Evolutionary conservation across 2,888 invertebrate genomes (phyloP).

Genomic region (Mimachlamys varia): DNA sequence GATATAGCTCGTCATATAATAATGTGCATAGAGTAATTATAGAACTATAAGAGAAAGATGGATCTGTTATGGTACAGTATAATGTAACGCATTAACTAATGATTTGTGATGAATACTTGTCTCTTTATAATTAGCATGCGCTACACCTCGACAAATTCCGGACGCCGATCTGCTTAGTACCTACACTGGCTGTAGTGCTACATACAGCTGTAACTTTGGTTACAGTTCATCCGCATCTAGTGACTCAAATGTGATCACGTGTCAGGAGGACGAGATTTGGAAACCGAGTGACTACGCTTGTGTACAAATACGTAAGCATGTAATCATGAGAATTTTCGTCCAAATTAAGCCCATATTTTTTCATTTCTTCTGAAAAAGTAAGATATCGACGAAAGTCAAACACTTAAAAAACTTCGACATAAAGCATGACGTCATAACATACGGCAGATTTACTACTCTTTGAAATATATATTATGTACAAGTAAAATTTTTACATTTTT

Average conservation of each 20-base stretch:
- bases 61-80: too few relatives aligned
- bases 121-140: neutral
- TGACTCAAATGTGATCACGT: neutral
- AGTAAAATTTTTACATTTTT: too few relatives aligned
- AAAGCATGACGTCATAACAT: too few relatives aligned
- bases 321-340: neutral
- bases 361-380: too few relatives aligned
- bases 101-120: neutral
- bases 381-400: too few relatives aligned
- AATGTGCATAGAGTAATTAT: too few relatives aligned
- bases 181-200: neutral
- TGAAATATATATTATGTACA: too few relatives aligned
- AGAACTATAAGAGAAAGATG: too few relatives aligned
- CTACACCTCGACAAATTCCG: neutral
- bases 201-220: neutral
- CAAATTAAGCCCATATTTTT: neutral
- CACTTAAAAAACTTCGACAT: too few relatives aligned
- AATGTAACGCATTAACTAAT: too few relatives aligned
- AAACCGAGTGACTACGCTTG: neutral
- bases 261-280: constrained; percentile 12
- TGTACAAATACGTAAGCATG: neutral
- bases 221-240: neutral
- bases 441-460: too few relatives aligned
- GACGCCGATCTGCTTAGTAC: neutral
- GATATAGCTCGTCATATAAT: too few relatives aligned